Base-by-base conservation (phyloP, 2,888 invertebrate species). In the Chelonus formosanus region DNA sequence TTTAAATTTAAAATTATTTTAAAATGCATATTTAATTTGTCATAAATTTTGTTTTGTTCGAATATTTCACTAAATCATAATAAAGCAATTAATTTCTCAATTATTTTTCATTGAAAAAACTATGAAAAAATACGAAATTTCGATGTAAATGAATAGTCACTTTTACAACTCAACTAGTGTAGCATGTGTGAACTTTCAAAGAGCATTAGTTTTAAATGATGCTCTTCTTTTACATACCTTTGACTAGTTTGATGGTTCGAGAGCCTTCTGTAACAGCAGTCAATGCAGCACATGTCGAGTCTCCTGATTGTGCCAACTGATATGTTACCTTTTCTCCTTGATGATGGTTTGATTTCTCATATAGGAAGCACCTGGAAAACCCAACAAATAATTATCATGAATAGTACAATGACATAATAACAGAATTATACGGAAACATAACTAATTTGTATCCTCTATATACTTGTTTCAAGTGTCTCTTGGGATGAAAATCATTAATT, bases 201-300 rank as follows among this genome's bases (percentile, higher is more conserved):
- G 20, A 20, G 20, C 20, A 20, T 20, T 20, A 20, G 20, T 20
- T 20, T 20, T 20, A 20, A 20, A 20, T 20, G 20, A 20, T 20
- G 20, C 20, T 20, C 20, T 20, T 20, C 20, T 20, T 20, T 20
- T 20, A 20, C 20, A 20, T 80, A 92, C 93, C 90, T 84, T 90
- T 92, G 2, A 90, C 91, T 0, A 95, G 87, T 73, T 89, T 90
- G 88, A 95, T 92, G 10, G 91, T 92, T 32, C 91, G 86, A 35
- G 92, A 92, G 53, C 94, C 95, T 75, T 94, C 93, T 0, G 87
- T 88, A 1, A 92, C 89, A 0, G 91, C 91, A 10, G 90, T 89
- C 20, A 94, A 85, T 0, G 93, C 93, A 73, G 89, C 91, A 83
- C 94, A 94, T 0, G 92, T 91, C 7, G 93, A 92, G 80, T 94